Evolutionary conservation across 2,888 invertebrate species (phyloP).

Genomic region (Chrysopilus asiliformis): DNA sequence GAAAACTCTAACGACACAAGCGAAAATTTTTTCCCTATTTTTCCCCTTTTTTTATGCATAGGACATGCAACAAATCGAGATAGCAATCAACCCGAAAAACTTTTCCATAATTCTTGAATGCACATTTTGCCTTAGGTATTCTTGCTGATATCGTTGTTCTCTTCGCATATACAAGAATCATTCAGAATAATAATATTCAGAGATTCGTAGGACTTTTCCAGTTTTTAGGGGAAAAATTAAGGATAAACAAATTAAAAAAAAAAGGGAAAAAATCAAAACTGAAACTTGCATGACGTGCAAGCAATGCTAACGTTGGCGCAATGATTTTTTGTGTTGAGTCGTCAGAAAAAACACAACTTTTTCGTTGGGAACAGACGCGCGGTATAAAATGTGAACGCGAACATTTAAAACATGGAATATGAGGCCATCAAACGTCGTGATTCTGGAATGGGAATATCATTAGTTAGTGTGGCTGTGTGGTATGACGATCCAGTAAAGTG

Average conservation of each 20-base stretch:
- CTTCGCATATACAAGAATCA: not conserved
- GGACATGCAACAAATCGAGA: conserved; percentile 6
- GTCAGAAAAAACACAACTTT: too few species aligned
- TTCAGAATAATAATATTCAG: not conserved
- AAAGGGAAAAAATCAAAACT: conserved; percentile 7
- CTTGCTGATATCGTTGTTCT: conserved; percentile 2
- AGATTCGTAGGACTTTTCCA: not conserved
- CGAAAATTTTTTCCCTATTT: too few species aligned
- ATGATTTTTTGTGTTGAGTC: too few species aligned
- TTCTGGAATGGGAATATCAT: too few species aligned
- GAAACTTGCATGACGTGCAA: conserved; percentile 11
- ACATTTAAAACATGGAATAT: too few species aligned
- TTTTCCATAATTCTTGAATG: conserved; percentile 11
- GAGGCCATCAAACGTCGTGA: too few species aligned
- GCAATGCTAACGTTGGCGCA: too few species aligned
- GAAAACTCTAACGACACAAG: too few species aligned
- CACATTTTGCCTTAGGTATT: conserved; percentile 12
- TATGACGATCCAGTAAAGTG: too few species aligned
- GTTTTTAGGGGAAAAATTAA: conserved; percentile 9
- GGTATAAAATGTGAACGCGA: too few species aligned
- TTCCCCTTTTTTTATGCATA: not conserved
- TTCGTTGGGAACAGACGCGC: too few species aligned
- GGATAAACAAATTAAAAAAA: conserved; percentile 14
- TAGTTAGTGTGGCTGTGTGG: too few species aligned
- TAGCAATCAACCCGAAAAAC: conserved; percentile 13